Base-by-base conservation (phyloP, 23 tunicate species). In the Oikopleura vanhoeffeni region DNA sequence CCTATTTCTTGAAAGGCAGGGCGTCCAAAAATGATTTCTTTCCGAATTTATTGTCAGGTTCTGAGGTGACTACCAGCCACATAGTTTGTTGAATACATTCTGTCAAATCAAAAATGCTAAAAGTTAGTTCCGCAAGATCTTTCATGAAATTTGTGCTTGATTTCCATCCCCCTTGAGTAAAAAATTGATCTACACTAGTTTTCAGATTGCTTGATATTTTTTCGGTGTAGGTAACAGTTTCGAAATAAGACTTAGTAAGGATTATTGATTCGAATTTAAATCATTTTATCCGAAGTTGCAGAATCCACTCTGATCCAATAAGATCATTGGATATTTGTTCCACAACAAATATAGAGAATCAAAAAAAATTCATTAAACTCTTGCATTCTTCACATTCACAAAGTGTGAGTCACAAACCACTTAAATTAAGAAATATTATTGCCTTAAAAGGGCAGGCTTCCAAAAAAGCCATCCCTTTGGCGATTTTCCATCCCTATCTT, bases 61-160 rank as follows among this genome's bases (percentile, higher is more conserved):
- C 79, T 71, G 79, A 18, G 79, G 79, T 71, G 34, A 71, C 79
- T 18, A 71, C 32, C 27, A 71, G 79, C 79, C 79, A 71, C 79
- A 71, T 71, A 38, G 35, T 2, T 38, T 18, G 27, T 13, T 71
- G 79, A 13, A 13, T 38, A 38, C 34, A 71, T 30, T 71, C 79
- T 18, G 32, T 71, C 79, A 71, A 30, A 71, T 71, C 79, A 71
- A 24, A 71, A 71, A 30, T 49, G 24, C 64, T 49, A 49, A 49
- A 49, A 24, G 24, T 24, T 13, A 49, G 13, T 8, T 49, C 64
- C 13, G 13, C 64, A 49, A 49, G 13, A 24, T 24, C 18, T 24
- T 13, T 49, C 24, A 8, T 24, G 18, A 8, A 24, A 13, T 49
- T 13, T 24, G 13, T 13, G 18, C 24, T 24, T 13, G 13, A 8